Evolutionary conservation across 2,797 vertebrate genomes (phyloP), one percentile per base, ranked within the genome.

Genomic region (Otolemur crassicaudatus): DNA sequence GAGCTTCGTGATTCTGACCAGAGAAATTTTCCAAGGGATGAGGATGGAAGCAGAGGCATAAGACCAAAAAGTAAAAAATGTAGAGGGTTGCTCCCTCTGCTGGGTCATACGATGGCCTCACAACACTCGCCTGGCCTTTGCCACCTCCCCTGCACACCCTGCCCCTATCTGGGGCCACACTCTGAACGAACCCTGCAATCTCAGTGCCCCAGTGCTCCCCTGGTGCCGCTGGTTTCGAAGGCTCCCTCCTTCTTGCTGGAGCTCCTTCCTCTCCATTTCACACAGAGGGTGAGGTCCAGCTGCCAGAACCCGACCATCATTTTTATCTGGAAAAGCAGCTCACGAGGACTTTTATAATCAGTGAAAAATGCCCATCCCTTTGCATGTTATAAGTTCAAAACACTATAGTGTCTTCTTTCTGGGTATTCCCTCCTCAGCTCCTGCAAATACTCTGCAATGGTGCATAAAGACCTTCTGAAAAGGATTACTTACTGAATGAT

Each of bases 391-490:
- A 65, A 82, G 77, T 76, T 82, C 65, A 85, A 67, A 86, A 58
- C 37, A 87, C 17, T 19, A 2, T 20, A 34, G 87, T 58, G 17
- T 49, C 46, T 79, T 70, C 43, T 65, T 91, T 61, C 67, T 86
- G 16, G 83, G 77, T 25, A 37, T 34, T 87, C 23, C 40, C 7
- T n/a, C 14, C 37, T 80, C 22, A 58, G 23, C 13, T 31, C 7
- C 31, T 69, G 65, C 43, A 65, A 79, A 46, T 79, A 90, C 43
- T 85, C 70, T 40, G 37, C 49, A 43, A 67, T 40, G 40, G 9
- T 49, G 87, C 56, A 70, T 27, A 82, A 91, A 89, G 40, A 3
- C 9, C 23, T 94, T 80, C 75, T 69, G 73, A 81, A 93, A 94
- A 82, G 53, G 40, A 58, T 83, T 76, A 81, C 53, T 83, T 31